Conservation (phyloP, 2,797 vertebrate species). For the Propithecus deckenii region DNA sequence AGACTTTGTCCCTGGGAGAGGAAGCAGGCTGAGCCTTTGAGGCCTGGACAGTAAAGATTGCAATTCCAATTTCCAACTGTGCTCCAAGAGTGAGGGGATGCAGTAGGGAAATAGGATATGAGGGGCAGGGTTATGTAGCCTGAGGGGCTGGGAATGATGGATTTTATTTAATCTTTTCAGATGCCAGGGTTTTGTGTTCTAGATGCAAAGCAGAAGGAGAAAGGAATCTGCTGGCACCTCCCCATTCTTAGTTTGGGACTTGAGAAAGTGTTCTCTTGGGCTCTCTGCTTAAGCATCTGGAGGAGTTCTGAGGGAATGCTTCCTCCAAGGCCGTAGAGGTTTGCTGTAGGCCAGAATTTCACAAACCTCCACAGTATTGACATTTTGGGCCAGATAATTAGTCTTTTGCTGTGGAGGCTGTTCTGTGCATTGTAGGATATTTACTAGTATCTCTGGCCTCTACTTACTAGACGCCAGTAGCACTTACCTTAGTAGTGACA, state of each 20-base stretch:
- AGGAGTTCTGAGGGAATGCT: background rate
- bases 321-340: background rate
- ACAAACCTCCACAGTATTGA: background rate
- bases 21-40: constrained; percentile 69
- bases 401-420: background rate
- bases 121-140: constrained; percentile 70
- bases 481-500: background rate
- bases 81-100: constrained; percentile 50
- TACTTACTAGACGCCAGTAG: background rate
- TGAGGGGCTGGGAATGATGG: constrained; percentile 60
- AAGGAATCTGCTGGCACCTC: background rate
- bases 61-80: constrained; percentile 72
- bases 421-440: background rate
- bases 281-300: background rate
- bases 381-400: background rate
- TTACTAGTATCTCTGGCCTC: background rate
- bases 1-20: constrained; percentile 70
- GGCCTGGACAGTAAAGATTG: constrained; percentile 68
- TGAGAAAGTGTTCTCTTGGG: constrained; percentile 23
- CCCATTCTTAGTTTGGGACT: constrained; percentile 12
- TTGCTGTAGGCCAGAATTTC: background rate
- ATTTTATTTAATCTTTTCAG: constrained; percentile 73
- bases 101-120: constrained; percentile 71
- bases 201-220: constrained; percentile 46
- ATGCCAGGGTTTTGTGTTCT: constrained; percentile 64